Evolutionary conservation across 30 jellyfish, hydroid and myxozoan genomes (phyloP), one percentile per base, ranked within the genome.

Genomic region (Aurelia aurita complex sp. Pacific): DNA sequence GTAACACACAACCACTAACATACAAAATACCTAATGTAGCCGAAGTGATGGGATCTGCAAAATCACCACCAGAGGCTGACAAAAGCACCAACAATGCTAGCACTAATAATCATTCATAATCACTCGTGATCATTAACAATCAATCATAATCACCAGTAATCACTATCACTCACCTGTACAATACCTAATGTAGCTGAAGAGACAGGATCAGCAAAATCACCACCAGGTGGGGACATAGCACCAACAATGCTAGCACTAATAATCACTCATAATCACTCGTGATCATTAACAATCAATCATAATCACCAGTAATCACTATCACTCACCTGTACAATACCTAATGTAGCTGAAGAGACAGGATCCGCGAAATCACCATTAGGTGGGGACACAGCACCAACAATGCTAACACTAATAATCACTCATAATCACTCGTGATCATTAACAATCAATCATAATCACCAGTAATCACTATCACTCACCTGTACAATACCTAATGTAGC

Each of bases 361-460:
- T 96, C 99, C n/a, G 98, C 97, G 79, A 96, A 96, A 84, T 96
- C 99, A 35, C 99, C 98, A 75, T 97, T 98, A 76, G 98, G 99
- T 0, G 99, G 98, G 5, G 99, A 90, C 64, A 96, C 99, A 32
- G 99, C 99, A 64, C 99, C 98, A 54, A 95, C 99, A 81, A 95
- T 90, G 80, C 97, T 95, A 40, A 90, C 98, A 79, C 97, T 95
- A 38, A 38, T 2, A 38, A 38, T 38, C 50, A 38, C 50, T 38
- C 50, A 38, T 38, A 38, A 38, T 38, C 50, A 38, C 50, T 38
- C 50, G 3, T 38, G 5, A 38, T 38, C 50, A 38, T 4, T 38
- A 2, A 38, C 3, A 38, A 38, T 38, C 50, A 38, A 38, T 38
- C 50, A 38, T 2, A 38, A 38, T 38, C 50, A 38, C 50, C 5